These are phyloP conservation scores for Drosophila atripex DNA, from an alignment of 2,888 invertebrate species.

Conservation along the genomic window DNA sequence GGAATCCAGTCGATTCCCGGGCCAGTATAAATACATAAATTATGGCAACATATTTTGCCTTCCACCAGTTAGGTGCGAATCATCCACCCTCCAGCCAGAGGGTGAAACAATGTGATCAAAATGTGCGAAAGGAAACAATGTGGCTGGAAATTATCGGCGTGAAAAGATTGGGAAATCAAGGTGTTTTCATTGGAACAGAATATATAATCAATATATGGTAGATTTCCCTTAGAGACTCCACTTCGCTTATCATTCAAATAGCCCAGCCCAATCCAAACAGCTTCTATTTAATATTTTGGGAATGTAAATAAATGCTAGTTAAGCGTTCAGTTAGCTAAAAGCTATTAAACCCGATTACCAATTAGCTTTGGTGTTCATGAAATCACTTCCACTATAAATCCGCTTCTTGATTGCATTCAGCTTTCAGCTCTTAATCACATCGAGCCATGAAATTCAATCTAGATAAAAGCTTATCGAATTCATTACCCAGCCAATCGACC, in stretches of 20 bases:
- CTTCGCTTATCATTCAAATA: too few relatives aligned
- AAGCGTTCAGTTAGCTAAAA: not conserved
- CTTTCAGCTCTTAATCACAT: constrained; percentile 18
- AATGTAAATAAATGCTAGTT: not conserved
- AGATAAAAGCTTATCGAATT: constrained; percentile 16
- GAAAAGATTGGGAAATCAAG: not conserved
- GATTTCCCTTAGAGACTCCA: too few relatives aligned
- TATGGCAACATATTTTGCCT: constrained; percentile 38
- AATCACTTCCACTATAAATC: constrained; percentile 4
- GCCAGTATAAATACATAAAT: constrained; percentile 32
- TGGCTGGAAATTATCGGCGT: not conserved
- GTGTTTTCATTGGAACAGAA: not conserved
- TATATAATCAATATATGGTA: too few relatives aligned
- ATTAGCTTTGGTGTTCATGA: not conserved
- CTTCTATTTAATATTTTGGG: too few relatives aligned
- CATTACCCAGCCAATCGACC: constrained; percentile 26
- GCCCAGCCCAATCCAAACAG: too few relatives aligned
- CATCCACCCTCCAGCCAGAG: not conserved
- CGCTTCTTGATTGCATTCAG: constrained; percentile 9
- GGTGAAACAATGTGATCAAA: not conserved
- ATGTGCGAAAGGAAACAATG: constrained; percentile 1
- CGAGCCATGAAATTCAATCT: constrained; percentile 25
- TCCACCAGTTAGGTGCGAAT: constrained; percentile 11
- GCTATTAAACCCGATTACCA: not conserved
- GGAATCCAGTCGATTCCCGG: constrained; percentile 8